Evolutionary conservation across 2,797 vertebrate species (phyloP).

Genomic region (Valencia hispanica): DNA sequence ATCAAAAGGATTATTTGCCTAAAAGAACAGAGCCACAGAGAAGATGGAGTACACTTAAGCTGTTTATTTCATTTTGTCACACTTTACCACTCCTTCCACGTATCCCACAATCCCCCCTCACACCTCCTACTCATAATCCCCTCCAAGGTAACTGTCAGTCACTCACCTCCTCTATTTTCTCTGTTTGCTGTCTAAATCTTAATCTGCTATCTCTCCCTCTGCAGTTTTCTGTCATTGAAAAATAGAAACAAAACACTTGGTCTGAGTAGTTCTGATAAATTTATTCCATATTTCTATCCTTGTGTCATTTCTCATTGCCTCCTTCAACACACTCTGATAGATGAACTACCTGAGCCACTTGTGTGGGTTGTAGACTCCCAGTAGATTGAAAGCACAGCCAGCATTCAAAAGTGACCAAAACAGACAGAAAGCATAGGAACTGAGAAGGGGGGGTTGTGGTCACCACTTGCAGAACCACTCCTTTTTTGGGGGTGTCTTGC

Average conservation of each 20-base stretch:
- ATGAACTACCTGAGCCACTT: no score
- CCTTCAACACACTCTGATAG: background rate
- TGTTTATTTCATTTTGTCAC: constrained; percentile 35
- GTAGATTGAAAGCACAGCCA: no score
- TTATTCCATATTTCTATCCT: background rate
- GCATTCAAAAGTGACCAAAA: no score
- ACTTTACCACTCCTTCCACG: constrained; percentile 28
- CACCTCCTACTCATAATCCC: background rate
- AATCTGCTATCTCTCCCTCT: background rate
- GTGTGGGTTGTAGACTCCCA: no score
- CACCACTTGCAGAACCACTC: no score
- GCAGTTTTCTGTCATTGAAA: background rate
- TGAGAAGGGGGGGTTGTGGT: no score
- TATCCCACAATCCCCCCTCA: constrained; percentile 30
- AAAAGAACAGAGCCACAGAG: background rate
- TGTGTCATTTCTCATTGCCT: background rate
- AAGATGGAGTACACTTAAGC: constrained; percentile 18
- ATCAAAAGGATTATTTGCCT: background rate
- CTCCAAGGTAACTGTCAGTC: background rate
- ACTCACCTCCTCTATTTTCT: background rate
- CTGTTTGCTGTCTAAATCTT: background rate
- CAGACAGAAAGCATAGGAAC: no score
- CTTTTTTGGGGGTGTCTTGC: no score
- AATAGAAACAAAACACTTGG: background rate
- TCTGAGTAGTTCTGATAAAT: background rate